Percentiles rank a stretch among this genome's conserved stretches.
Evolutionary conservation across 2,888 invertebrate species (phyloP).

Genomic region (Lymantria monacha): DNA sequence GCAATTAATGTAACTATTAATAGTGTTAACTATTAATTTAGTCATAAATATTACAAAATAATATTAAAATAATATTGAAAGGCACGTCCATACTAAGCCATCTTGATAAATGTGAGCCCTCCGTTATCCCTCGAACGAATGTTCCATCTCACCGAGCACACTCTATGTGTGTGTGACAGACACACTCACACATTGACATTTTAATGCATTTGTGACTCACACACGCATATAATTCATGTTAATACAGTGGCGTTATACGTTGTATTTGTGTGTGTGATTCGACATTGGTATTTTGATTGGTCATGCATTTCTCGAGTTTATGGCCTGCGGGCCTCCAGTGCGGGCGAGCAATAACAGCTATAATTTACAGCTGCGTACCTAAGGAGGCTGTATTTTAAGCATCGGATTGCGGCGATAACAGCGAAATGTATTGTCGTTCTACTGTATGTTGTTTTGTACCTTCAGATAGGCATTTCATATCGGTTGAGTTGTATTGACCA

Average conservation of each 20-base stretch:
- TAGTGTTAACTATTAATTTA: too few species aligned
- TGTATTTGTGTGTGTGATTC: constrained; percentile 57
- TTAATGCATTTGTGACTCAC: constrained; percentile 59
- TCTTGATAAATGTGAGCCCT: constrained; percentile 73
- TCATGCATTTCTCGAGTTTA: constrained; percentile 82
- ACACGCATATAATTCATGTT: constrained; percentile 30
- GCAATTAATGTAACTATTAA: too few species aligned
- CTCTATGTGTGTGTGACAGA: constrained; percentile 50
- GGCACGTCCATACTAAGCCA: constrained; percentile 48
- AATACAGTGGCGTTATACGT: constrained; percentile 16
- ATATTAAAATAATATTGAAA: constrained; percentile 5
- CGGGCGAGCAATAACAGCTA: constrained; percentile 67
- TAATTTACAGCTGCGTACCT: constrained; percentile 70
- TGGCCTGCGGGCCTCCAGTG: constrained; percentile 59
- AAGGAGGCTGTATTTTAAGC: constrained; percentile 55
- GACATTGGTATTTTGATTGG: constrained; percentile 82
- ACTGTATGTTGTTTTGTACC: constrained; percentile 2
- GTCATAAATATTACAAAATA: too few species aligned
- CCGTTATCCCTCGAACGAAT: constrained; percentile 79
- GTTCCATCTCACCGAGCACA: constrained; percentile 73
- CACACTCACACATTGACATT: constrained; percentile 30
- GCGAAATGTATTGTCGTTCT: constrained; percentile 16
- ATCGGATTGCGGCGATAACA: constrained; percentile 46
- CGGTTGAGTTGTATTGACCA: too few species aligned
- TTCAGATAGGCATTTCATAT: neutral